Base-by-base conservation (phyloP, 2,888 invertebrate species). In the Drosophila kambysellisi region DNA sequence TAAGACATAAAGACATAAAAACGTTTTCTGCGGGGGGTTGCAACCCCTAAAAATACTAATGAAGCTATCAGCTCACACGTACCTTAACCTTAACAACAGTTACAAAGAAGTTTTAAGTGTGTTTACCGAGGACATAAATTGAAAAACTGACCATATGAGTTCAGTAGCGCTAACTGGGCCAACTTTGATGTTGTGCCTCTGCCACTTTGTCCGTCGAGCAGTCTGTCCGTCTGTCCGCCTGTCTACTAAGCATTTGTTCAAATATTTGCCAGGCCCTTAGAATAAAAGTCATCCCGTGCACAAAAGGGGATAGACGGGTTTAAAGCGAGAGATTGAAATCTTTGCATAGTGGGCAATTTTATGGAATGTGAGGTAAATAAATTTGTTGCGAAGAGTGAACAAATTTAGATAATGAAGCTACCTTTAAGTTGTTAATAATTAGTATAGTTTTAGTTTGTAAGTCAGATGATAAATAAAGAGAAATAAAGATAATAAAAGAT, bases 91-190 rank as follows among this genome's bases (percentile, higher is more conserved):
- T 67, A 54, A 76, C 69, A 61, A 61, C 74, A 32, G 52, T 53
- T 53, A 33, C 33, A 87, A 76, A 84, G 81, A 67, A 71, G 57
- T 72, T 72, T 83, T 64, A 72, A 78, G 78, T 75, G 74, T 77
- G 81, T 79, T 79, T 80, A 41, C 70, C 67, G 52, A 76, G 77
- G 59, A 69, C 70, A 79, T 67, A 65, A 79, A 79, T 73, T 80
- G 76, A 80, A 78, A 81, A 77, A 81, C 74, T 85, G 85, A 85
- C 85, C 85, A 86, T 86, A 79, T 81, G 75, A 82, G 78, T 70
- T 73, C 41, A 52, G 69, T 50, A 65, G 66, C 64, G 59, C 67
- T 60, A 67, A 79, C 61, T 63, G 79, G 70, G 59, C 54, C 64
- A 64, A 51, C 80, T 76, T 73, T 80, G 76, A 73, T 76, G 60